Conservation (phyloP, 2,888 invertebrate genomes). For the Metopia argyrocephala region DNA sequence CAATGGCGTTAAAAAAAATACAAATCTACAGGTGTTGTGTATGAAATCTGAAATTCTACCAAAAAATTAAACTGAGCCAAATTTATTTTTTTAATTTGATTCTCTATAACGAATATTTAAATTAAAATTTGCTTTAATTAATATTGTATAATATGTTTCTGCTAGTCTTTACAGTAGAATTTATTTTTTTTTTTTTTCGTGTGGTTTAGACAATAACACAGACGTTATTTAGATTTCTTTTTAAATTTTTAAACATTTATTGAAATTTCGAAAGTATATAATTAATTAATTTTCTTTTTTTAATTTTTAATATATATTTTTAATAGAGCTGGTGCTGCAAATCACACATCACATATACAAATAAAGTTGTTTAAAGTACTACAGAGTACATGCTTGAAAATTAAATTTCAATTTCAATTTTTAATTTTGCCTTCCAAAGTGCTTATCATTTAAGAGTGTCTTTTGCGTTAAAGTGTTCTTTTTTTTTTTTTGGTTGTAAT, state of each 20-base stretch:
- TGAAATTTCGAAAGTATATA: slow-evolving; percentile 39
- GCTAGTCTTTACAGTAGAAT: background rate
- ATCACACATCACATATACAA: slow-evolving; percentile 53
- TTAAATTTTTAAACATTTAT: slow-evolving; percentile 44
- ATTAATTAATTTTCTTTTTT: background rate
- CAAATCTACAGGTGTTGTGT: too few relatives aligned
- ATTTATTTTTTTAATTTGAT: background rate
- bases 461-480: background rate
- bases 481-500: background rate
- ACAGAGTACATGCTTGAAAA: slow-evolving; percentile 22
- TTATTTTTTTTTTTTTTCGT: background rate
- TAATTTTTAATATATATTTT: slow-evolving; percentile 7
- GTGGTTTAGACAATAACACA: slow-evolving; percentile 38
- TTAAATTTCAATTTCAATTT: slow-evolving; percentile 16
- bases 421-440: background rate
- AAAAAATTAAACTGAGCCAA: too few relatives aligned
- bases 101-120: background rate
- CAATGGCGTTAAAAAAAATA: too few relatives aligned
- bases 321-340: slow-evolving; percentile 53
- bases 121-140: background rate
- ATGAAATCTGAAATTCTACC: too few relatives aligned
- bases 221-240: background rate
- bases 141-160: background rate
- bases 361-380: background rate
- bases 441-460: background rate